Percentiles rank a stretch among this genome's conserved stretches.
phyloP scores from a whole-genome alignment of 2,888 invertebrate species.

The Dioctria linearis region DNA sequence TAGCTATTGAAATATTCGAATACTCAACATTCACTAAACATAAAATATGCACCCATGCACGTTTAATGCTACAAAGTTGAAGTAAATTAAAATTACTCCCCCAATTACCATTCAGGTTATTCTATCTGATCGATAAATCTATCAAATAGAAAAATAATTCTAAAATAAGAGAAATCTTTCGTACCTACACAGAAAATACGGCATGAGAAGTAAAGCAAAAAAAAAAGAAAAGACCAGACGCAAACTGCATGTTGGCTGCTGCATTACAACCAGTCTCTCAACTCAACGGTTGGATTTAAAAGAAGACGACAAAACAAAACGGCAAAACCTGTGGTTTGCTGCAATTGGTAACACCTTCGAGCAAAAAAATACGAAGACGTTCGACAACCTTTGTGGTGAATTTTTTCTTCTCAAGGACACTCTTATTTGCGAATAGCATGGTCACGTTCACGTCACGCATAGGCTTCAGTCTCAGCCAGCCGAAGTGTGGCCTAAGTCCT shows the following conservation, averaged over 20 bases:
- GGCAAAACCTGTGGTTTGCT: slow-evolving; percentile 29
- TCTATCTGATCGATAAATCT: slow-evolving; percentile 5
- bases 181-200: neutral
- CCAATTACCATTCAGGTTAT: too few relatives aligned
- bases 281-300: neutral
- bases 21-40: too few relatives aligned
- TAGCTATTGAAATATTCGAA: too few relatives aligned
- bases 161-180: neutral
- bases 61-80: too few relatives aligned
- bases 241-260: neutral
- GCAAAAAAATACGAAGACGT: slow-evolving; percentile 41
- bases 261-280: neutral
- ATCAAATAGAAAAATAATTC: neutral
- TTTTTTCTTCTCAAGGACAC: slow-evolving; percentile 54
- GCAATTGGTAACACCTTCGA: slow-evolving; percentile 36
- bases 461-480: neutral
- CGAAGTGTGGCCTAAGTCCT: too few relatives aligned
- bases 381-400: slow-evolving; percentile 49
- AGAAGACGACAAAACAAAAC: slow-evolving; percentile 22
- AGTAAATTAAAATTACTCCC: too few relatives aligned
- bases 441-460: too few relatives aligned
- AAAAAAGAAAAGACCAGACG: neutral
- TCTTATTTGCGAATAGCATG: slow-evolving; percentile 4
- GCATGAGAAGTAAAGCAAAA: neutral
- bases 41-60: too few relatives aligned